phyloP scores from a whole-genome alignment of 2,888 invertebrate genomes.

The Amorpha juglandis region DNA sequence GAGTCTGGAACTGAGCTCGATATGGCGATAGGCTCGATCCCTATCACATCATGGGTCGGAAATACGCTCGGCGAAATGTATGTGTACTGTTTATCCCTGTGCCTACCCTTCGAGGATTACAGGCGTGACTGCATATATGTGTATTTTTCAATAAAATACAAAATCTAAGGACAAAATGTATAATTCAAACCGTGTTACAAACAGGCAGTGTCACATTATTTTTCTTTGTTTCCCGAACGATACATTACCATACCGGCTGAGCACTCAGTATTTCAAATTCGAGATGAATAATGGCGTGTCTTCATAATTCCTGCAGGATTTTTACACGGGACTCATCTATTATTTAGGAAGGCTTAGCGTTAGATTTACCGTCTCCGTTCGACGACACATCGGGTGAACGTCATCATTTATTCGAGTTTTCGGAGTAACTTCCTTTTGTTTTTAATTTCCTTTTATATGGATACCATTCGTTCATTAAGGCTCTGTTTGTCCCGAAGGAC shows the following conservation, averaged over 20 bases:
- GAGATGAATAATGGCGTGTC: conserved; percentile 68
- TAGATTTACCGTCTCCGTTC: conserved; percentile 60
- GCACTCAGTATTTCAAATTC: conserved; percentile 57
- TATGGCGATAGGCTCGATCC: too few relatives aligned
- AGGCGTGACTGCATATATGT: too few relatives aligned
- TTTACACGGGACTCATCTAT: conserved; percentile 69
- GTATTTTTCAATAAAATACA: background rate
- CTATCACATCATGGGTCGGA: too few relatives aligned
- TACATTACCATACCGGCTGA: conserved; percentile 48
- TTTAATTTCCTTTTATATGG: conserved; percentile 24
- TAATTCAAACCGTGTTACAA: conserved; percentile 28
- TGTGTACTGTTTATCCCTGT: too few relatives aligned
- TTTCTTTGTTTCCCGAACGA: conserved; percentile 44
- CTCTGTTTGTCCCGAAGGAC: background rate
- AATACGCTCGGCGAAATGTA: too few relatives aligned
- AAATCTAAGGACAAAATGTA: conserved; percentile 9
- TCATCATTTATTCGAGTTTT: conserved; percentile 44
- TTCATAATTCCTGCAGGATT: conserved; percentile 62
- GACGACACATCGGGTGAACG: conserved; percentile 37
- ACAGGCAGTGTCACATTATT: conserved; percentile 37
- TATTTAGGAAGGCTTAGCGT: conserved; percentile 69
- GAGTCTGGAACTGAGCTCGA: too few relatives aligned
- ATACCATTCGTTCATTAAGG: conserved; percentile 7
- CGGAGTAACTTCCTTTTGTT: conserved; percentile 35
- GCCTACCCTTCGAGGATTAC: too few relatives aligned